phyloP scores from a whole-genome alignment of 1,140 invertebrate species.

The Thrips palmi region DNA sequence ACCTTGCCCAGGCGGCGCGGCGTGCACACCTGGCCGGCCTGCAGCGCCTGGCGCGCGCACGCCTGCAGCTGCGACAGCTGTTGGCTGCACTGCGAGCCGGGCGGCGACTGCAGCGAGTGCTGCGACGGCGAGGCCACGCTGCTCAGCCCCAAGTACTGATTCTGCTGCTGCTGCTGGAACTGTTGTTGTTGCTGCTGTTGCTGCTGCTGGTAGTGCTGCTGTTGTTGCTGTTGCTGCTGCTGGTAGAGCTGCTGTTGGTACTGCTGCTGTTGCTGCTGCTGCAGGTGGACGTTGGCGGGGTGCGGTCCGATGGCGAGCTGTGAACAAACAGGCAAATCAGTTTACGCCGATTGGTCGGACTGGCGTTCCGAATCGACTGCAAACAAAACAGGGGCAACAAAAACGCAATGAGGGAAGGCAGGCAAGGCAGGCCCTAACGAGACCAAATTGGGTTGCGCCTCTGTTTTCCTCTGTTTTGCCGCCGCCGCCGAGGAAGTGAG shows the following conservation, averaged over 20 bases:
- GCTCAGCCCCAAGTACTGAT: conserved; percentile 9
- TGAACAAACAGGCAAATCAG: conserved; percentile 25
- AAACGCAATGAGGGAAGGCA: too few species aligned
- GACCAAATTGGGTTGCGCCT: too few species aligned
- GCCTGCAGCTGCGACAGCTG: conserved; percentile 4
- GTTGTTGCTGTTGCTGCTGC: conserved; percentile 16
- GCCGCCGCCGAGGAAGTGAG: too few species aligned
- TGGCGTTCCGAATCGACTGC: too few species aligned
- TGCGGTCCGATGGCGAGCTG: conserved; percentile 10
- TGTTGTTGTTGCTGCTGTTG: conserved; percentile 10
- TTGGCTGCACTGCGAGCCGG: conserved; percentile 19
- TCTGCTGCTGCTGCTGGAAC: too few species aligned
- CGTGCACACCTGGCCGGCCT: conserved; percentile 28
- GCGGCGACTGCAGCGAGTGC: conserved; percentile 16
- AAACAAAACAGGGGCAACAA: too few species aligned
- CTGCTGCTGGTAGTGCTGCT: conserved; percentile 15
- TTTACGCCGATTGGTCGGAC: conserved; percentile 26
- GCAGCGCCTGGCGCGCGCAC: conserved; percentile 26
- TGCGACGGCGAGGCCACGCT: conserved; percentile 12
- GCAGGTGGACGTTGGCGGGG: too few species aligned
- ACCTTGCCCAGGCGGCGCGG: conserved; percentile 33
- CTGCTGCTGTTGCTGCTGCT: too few species aligned
- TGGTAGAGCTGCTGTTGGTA: conserved; percentile 16
- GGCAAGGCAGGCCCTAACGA: too few species aligned
- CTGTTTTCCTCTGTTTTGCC: too few species aligned